These are phyloP conservation scores for Mechanitis messenoides DNA, from an alignment of 2,888 invertebrate species.

Conservation along the genomic window DNA sequence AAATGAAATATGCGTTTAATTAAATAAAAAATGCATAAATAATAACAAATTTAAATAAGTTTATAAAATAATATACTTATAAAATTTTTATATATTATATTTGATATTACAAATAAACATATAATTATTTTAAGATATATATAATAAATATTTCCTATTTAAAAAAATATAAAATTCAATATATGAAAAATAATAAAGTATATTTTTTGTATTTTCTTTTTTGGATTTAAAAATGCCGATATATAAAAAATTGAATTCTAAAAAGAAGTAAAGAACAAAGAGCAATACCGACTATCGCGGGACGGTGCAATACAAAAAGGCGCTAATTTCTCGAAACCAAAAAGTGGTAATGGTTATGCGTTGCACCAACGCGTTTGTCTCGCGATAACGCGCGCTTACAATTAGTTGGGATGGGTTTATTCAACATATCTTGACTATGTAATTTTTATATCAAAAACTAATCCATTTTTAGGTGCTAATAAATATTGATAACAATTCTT, in stretches of 20 bases:
- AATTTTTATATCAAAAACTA: not conserved
- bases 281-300: slow-evolving; percentile 33
- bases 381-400: slow-evolving; percentile 76
- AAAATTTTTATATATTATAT: too few relatives aligned
- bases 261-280: slow-evolving; percentile 32
- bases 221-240: not conserved
- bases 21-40: too few relatives aligned
- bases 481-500: slow-evolving; percentile 2
- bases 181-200: too few relatives aligned
- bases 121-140: too few relatives aligned
- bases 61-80: too few relatives aligned
- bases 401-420: slow-evolving; percentile 63
- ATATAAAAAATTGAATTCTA: slow-evolving; percentile 12
- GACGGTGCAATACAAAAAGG: slow-evolving; percentile 72
- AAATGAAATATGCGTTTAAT: too few relatives aligned
- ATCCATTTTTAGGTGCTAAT: not conserved
- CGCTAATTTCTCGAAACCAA: slow-evolving; percentile 75
- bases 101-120: too few relatives aligned
- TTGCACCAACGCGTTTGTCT: slow-evolving; percentile 74
- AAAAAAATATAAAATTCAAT: too few relatives aligned
- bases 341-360: slow-evolving; percentile 76
- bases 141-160: too few relatives aligned
- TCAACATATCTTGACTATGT: slow-evolving; percentile 29
- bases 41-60: too few relatives aligned
- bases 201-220: too few relatives aligned